Base-by-base conservation (phyloP, 1,140 invertebrate species). In the Radopholus similis region DNA sequence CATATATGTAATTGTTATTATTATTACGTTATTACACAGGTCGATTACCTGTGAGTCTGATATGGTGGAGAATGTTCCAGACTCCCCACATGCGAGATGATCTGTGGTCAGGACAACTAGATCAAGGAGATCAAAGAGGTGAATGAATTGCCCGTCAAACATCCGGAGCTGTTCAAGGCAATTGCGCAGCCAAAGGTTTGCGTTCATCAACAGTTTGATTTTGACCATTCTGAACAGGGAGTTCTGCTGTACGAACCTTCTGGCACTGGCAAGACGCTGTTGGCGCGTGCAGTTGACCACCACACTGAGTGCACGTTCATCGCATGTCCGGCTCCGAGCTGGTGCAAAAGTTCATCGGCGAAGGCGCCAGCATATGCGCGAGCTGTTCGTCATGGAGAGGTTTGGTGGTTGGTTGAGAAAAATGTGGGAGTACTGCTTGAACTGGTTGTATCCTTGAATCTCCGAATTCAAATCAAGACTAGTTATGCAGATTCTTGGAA, bases 111-210 rank as follows among this genome's bases (percentile, higher is more conserved):
- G 54, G 95, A 99, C 79, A 97, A 97, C 82, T 95, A 99, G 85
- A 99, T 99, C 67, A 98, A 98, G 83, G 96, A 99, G 85, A 99
- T 99, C 68, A 99, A 99, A 85, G 96, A 99, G 85, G 96, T 99
- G 0, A 99, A 99, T 83, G 96, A 99, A 84, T 85, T 99, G 65
- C 96, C 96, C 0, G 95, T 99, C 0, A 99, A 99, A 85, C 96
- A 99, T 88, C 96, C 96, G 2, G 96, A 99, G 84, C 84, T 99
- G 2, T 99, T 99, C 86, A 95, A 99, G 87, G 95, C 95, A 26
- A 99, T 99, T 85, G 95, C 95, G 60, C 96, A 99, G 83, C 96
- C 96, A 1, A 99, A 98, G 68, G 68, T 71, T 30, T 87, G 15
- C n/a, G n/a, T 42, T 6, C 6, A n/a, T 6, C 21, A 18, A n/a